phyloP scores from a whole-genome alignment of 2,888 invertebrate genomes.

The Cephus rjabovi region DNA sequence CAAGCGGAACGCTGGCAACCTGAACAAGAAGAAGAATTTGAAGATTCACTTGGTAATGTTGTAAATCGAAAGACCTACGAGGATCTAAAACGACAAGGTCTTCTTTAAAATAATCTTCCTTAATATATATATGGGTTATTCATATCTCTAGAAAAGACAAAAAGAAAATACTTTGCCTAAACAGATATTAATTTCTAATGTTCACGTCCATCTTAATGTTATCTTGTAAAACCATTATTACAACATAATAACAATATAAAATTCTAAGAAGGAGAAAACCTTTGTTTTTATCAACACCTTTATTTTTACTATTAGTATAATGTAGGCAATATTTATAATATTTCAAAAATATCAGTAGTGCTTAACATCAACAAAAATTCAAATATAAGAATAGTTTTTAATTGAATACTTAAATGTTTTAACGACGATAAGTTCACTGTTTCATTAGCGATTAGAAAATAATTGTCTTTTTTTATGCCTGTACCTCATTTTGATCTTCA shows the following conservation, averaged over 20 bases:
- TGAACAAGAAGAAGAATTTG: conserved; percentile 98
- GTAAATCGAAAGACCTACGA: conserved; percentile 98
- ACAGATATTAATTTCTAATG: background rate
- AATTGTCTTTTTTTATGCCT: too few relatives aligned
- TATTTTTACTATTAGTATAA: background rate
- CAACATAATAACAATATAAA: background rate
- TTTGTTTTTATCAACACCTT: background rate
- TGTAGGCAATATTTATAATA: background rate
- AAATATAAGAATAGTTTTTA: too few relatives aligned
- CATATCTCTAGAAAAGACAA: background rate
- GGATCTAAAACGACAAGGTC: conserved; percentile 97
- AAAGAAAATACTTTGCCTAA: background rate
- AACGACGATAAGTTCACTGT: too few relatives aligned
- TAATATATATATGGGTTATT: background rate
- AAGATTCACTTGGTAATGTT: conserved; percentile 98
- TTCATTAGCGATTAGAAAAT: too few relatives aligned
- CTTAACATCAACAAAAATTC: too few relatives aligned
- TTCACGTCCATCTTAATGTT: background rate
- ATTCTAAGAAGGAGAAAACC: background rate
- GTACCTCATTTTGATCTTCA: too few relatives aligned
- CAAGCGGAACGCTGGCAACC: conserved; percentile 96
- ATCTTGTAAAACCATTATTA: background rate
- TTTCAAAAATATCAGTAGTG: background rate
- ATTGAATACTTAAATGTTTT: too few relatives aligned
- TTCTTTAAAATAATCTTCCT: conserved; percentile 74